phyloP scores from a whole-genome alignment of 2,113 vertebrate species.

The Xyliphius kryptos region DNA sequence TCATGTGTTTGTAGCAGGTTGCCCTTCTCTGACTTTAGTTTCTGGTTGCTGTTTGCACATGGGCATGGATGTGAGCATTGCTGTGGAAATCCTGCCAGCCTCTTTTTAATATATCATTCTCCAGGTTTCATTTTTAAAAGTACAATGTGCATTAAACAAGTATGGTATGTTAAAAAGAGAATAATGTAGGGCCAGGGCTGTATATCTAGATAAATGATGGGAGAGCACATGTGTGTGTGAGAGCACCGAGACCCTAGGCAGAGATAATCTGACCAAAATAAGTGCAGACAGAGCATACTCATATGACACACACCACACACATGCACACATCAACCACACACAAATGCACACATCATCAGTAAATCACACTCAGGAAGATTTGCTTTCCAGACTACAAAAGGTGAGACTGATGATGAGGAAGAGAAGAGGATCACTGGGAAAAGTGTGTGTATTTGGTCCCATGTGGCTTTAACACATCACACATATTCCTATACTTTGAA shows the following conservation, averaged over 20 bases:
- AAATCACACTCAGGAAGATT: no score
- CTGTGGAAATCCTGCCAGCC: conserved; percentile 10
- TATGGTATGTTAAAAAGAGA: conserved; percentile 40
- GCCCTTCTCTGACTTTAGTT: no score
- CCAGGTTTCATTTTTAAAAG: conserved; percentile 46
- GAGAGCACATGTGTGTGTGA: conserved; percentile 15
- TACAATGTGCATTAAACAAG: conserved; percentile 42
- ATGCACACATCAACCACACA: conserved; percentile 9
- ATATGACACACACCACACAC: conserved; percentile 10
- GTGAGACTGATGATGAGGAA: conserved; percentile 32
- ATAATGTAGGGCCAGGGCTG: conserved; percentile 30
- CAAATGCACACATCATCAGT: not conserved
- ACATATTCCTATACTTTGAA: no score
- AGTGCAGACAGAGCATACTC: no score
- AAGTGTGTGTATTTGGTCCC: not conserved
- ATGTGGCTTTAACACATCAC: no score
- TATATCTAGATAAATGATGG: not conserved
- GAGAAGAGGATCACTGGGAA: not conserved
- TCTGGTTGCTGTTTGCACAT: no score
- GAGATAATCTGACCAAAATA: no score
- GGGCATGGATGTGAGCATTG: no score
- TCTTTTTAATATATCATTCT: conserved; percentile 32
- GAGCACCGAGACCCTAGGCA: no score
- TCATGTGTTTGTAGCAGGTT: no score
- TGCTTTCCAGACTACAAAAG: conserved; percentile 22